Evolutionary conservation across 2,797 vertebrate species (phyloP).

Genomic region (Chiroxiphia lanceolata): DNA sequence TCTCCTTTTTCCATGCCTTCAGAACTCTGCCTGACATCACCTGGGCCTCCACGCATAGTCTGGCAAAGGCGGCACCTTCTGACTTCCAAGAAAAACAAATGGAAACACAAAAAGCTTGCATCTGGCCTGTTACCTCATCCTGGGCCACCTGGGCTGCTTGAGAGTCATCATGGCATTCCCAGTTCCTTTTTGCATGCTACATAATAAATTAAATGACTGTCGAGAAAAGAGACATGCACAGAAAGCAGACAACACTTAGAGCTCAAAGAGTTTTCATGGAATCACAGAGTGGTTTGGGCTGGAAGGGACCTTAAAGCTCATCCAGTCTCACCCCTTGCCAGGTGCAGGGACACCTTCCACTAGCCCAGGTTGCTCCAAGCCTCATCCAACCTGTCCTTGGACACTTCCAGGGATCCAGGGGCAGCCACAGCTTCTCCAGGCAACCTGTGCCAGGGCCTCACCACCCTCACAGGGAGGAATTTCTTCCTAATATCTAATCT

Average conservation of each 20-base stretch:
- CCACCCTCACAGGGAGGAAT: neutral
- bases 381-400: neutral
- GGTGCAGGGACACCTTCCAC: neutral
- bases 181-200: neutral
- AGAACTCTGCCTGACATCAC: slow-evolving; percentile 9
- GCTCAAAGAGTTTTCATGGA: neutral
- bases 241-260: neutral
- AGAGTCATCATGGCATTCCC: neutral
- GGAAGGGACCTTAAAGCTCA: neutral
- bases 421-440: neutral
- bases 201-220: neutral
- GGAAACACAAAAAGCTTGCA: neutral
- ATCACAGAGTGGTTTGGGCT: neutral
- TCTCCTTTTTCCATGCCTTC: slow-evolving; percentile 6
- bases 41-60: neutral
- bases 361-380: neutral
- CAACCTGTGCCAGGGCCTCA: neutral
- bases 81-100: slow-evolving; percentile 53
- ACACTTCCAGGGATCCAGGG: neutral
- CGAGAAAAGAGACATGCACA: neutral
- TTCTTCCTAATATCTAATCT: neutral
- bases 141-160: neutral
- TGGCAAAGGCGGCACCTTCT: neutral
- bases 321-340: neutral
- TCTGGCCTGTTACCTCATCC: slow-evolving; percentile 47